Evolutionary conservation across 2,113 vertebrate genomes (phyloP).

Genomic region (Cochlearius cochlearius): DNA sequence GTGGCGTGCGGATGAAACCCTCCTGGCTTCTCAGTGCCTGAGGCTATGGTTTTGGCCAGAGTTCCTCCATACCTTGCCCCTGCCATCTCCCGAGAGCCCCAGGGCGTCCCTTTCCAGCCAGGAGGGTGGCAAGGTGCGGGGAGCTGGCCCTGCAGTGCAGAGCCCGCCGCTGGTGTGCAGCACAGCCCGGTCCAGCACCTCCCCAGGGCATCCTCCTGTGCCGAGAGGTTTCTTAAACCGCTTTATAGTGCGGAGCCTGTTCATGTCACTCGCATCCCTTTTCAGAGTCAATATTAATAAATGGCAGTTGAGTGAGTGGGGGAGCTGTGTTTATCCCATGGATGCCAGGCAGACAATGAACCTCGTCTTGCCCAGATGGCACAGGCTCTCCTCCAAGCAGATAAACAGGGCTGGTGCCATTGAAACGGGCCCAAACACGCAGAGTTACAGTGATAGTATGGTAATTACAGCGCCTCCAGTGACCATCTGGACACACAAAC

Average conservation of each 20-base stretch:
- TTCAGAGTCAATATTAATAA: neutral
- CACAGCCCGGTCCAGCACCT: neutral
- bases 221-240: rapidly evolving
- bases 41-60: neutral
- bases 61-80: rapidly evolving
- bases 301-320: neutral
- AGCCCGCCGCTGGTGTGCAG: rapidly evolving
- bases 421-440: neutral
- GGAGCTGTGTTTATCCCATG: neutral
- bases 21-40: neutral
- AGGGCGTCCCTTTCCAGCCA: neutral
- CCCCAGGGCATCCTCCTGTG: neutral
- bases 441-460: neutral
- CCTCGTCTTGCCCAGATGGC: neutral
- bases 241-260: neutral
- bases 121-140: neutral
- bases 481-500: constrained; percentile 53
- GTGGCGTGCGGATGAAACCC: rapidly evolving
- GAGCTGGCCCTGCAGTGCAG: neutral
- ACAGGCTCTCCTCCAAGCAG: neutral
- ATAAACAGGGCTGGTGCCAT: neutral
- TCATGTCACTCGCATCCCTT: neutral
- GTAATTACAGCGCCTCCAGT: constrained; percentile 47
- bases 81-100: neutral
- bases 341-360: constrained; percentile 8